Percentiles rank a stretch among this genome's conserved stretches.
phyloP scores from a whole-genome alignment of 2,113 vertebrate genomes.

The Malurus elegans region DNA sequence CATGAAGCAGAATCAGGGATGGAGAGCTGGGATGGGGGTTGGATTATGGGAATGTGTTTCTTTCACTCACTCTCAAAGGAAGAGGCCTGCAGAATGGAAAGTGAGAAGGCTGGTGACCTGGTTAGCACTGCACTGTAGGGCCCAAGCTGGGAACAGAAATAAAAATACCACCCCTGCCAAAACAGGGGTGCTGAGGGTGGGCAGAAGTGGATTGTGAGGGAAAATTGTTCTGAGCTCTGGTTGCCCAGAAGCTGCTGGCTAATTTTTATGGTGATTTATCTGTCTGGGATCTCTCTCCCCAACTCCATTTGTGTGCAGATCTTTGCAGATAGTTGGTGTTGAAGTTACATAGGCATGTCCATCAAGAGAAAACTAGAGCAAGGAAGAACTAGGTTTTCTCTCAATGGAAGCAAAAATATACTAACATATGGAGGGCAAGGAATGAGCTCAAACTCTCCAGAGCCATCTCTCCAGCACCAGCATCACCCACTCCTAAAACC shows the following conservation, averaged over 20 bases:
- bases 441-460: slow-evolving; percentile 56
- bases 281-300: slow-evolving; percentile 43
- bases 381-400: slow-evolving; percentile 46
- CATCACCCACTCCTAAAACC: not conserved
- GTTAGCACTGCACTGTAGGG: slow-evolving; percentile 22
- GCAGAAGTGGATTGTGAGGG: not conserved
- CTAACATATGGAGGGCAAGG: slow-evolving; percentile 41
- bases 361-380: slow-evolving; percentile 50
- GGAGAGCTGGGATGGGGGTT: not conserved
- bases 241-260: slow-evolving; percentile 1
- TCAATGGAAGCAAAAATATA: slow-evolving; percentile 33
- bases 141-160: slow-evolving; percentile 34
- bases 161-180: not conserved
- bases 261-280: not conserved
- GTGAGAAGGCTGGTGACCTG: not conserved
- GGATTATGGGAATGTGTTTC: not conserved
- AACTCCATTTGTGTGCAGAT: slow-evolving; percentile 52
- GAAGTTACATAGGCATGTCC: slow-evolving; percentile 21
- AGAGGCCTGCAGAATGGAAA: not conserved
- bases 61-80: not conserved
- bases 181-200: not conserved
- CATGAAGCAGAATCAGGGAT: not conserved
- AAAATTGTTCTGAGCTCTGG: not conserved
- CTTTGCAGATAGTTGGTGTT: slow-evolving; percentile 48
- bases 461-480: slow-evolving; percentile 45